Evolutionary conservation across 2,797 vertebrate genomes (phyloP).

Genomic region (Cephalopachus bancanus): DNA sequence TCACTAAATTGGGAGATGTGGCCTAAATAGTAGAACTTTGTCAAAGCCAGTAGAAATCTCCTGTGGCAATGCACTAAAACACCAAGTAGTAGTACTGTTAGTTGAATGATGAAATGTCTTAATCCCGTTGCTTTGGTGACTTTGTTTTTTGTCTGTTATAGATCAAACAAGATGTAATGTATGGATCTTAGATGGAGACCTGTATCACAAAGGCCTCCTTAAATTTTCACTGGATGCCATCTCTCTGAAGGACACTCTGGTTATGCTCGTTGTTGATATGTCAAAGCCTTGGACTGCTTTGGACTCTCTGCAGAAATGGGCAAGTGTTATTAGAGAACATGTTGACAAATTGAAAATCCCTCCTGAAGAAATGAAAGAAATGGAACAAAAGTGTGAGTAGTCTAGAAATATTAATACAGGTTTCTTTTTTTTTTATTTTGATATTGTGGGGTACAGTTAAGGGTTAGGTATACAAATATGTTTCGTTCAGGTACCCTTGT

Average conservation of each 20-base stretch:
- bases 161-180: slow-evolving; percentile 98
- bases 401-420: not conserved
- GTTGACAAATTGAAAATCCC: slow-evolving; percentile 97
- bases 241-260: slow-evolving; percentile 94
- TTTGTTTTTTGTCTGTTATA: slow-evolving; percentile 84
- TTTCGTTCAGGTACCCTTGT: too few species aligned
- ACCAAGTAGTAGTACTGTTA: not conserved
- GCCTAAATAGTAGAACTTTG: slow-evolving; percentile 8
- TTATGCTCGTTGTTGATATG: slow-evolving; percentile 96
- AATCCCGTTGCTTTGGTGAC: slow-evolving; percentile 30
- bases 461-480: too few species aligned
- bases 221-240: slow-evolving; percentile 95
- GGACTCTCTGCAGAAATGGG: slow-evolving; percentile 99
- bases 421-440: not conserved
- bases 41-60: not conserved
- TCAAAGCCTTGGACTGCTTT: slow-evolving; percentile 98
- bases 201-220: slow-evolving; percentile 98
- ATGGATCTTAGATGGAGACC: slow-evolving; percentile 98
- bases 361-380: slow-evolving; percentile 97
- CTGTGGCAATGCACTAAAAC: slow-evolving; percentile 10
- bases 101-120: slow-evolving; percentile 39
- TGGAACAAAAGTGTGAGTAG: slow-evolving; percentile 97
- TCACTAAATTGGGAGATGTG: not conserved
- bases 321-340: slow-evolving; percentile 97
- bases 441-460: too few species aligned